Conservation (phyloP, 2,888 invertebrate genomes). For the Cryptus viduatorius region DNA sequence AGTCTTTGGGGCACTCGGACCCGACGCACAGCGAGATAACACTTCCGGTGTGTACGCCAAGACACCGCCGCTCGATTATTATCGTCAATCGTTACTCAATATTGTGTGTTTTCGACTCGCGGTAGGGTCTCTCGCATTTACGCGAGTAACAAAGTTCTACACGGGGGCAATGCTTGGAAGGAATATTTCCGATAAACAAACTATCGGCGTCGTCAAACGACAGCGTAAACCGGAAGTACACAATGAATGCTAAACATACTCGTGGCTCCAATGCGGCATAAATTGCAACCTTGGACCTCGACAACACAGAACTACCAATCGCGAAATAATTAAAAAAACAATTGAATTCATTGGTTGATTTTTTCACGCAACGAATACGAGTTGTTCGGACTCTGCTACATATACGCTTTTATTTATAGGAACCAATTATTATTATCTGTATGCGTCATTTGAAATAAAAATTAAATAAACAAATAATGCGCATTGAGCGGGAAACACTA, state of each 20-base stretch:
- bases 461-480: neutral
- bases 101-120: neutral
- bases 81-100: neutral
- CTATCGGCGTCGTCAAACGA: slow-evolving; percentile 71
- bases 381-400: neutral
- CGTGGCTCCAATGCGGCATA: slow-evolving; percentile 60
- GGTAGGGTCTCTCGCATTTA: neutral
- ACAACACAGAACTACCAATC: slow-evolving; percentile 74
- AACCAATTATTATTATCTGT: neutral
- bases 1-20: slow-evolving; percentile 8
- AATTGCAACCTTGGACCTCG: slow-evolving; percentile 68
- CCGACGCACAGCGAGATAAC: neutral
- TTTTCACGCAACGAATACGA: neutral
- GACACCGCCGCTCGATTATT: neutral
- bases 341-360: slow-evolving; percentile 22
- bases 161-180: neutral
- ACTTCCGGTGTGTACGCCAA: slow-evolving; percentile 9
- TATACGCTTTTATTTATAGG: neutral
- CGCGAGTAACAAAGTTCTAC: neutral
- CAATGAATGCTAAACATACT: slow-evolving; percentile 65
- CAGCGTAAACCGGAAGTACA: slow-evolving; percentile 75
- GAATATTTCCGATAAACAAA: slow-evolving; percentile 65
- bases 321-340: slow-evolving; percentile 43
- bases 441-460: neutral
- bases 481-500: slow-evolving; percentile 1